phyloP scores from a whole-genome alignment of 1,140 invertebrate genomes.

The Aphidius ervi region DNA sequence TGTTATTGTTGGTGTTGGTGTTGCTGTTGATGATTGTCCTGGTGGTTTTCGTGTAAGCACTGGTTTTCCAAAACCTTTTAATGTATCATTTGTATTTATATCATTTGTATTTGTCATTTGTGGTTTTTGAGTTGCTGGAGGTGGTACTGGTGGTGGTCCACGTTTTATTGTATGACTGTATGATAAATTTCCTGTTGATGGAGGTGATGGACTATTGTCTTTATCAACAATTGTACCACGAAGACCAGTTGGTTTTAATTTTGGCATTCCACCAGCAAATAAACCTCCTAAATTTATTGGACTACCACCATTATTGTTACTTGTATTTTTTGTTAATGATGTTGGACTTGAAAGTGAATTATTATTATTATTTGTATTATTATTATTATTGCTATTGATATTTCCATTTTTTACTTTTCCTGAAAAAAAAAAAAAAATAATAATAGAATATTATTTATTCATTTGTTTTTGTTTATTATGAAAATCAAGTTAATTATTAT shows the following conservation, averaged over 20 bases:
- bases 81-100: not conserved
- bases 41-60: constrained; percentile 56
- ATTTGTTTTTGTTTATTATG: constrained; percentile 23
- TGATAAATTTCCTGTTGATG: constrained; percentile 15
- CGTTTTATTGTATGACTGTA: constrained; percentile 39
- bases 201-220: constrained; percentile 24
- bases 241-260: constrained; percentile 72
- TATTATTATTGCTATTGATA: not conserved
- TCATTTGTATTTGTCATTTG: constrained; percentile 29
- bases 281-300: constrained; percentile 67
- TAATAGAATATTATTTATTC: not conserved
- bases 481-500: constrained; percentile 25
- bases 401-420: constrained; percentile 45
- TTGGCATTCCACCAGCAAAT: constrained; percentile 84
- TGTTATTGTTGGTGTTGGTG: too few relatives aligned
- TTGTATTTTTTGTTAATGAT: constrained; percentile 38
- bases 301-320: constrained; percentile 28
- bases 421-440: constrained; percentile 25
- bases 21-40: constrained; percentile 17
- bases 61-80: constrained; percentile 51
- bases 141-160: constrained; percentile 56
- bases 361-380: too few relatives aligned
- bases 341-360: constrained; percentile 25
- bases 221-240: constrained; percentile 43
- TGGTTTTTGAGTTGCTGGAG: constrained; percentile 54